Evolutionary conservation across 1,140 invertebrate species (phyloP), one percentile per base, ranked within the genome.

Genomic region (Lepidurus apus): DNA sequence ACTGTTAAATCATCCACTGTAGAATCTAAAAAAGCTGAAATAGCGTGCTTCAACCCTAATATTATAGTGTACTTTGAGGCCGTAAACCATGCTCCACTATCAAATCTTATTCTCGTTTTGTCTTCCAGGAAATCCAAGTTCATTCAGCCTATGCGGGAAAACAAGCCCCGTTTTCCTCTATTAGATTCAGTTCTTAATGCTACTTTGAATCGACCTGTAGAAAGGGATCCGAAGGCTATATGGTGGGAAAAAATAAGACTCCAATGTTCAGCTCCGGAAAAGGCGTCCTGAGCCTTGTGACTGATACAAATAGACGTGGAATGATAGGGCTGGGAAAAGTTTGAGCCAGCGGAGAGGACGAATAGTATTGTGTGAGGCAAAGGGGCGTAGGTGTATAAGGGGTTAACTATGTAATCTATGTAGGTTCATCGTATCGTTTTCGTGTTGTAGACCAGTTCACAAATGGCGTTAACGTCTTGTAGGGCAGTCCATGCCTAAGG

Each of bases 321-420:
- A 65, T n/a, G 53, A 65, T 65, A 21, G 53, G 53, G 9, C 53
- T 65, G 13, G 53, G 53, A 21, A 65, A 65, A 65, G 21, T 13
- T 65, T 17, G 53, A 17, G 53, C 7, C 21, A 13, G 21, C 17
- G 13, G 53, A 65, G 21, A 65, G 6, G 17, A 13, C 21, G 8
- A 10, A 21, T 65, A 65, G 21, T 11, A 10, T 6, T 17, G 53
- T 65, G 53, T 65, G 2, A 17, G 53, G 53, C 53, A 21, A 13
- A 65, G 53, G 53, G 53, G 53, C 53, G 53, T 65, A 65, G 53
- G 53, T 65, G 53, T 65, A 65, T 65, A 65, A 65, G 53, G 26
- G 53, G 53, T 65, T 65, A 65, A 21, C 13, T 65, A 65, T 65
- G 53, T 65, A 65, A 17, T 65, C 53, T 21, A 65, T 65, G 53